phyloP scores from a whole-genome alignment of 2,797 vertebrate genomes.

The Typhlichthys eigenmanni region DNA sequence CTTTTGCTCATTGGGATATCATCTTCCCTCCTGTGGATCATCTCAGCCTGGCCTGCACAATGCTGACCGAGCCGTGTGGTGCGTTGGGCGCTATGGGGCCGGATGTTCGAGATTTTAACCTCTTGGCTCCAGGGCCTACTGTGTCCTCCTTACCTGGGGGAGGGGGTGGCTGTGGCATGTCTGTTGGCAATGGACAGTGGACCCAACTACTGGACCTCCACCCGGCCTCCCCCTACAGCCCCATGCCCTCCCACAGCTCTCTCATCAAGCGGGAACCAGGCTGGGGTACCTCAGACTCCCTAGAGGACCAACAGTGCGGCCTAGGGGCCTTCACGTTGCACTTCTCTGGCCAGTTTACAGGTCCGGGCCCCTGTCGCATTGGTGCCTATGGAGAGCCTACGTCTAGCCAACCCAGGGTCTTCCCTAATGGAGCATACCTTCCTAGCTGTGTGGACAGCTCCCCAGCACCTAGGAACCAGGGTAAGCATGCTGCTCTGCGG shows the following conservation, averaged over 20 bases:
- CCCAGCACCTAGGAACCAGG: conserved; percentile 85
- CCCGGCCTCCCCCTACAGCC: conserved; percentile 84
- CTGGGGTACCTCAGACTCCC: conserved; percentile 86
- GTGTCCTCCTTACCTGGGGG: conserved; percentile 82
- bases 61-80: conserved; percentile 75
- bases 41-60: conserved; percentile 30
- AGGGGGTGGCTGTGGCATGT: conserved; percentile 83
- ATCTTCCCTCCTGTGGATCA: neutral
- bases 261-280: conserved; percentile 97
- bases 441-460: conserved; percentile 88
- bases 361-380: conserved; percentile 89
- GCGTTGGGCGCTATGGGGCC: conserved; percentile 86
- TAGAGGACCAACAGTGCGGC: conserved; percentile 90
- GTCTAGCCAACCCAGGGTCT: conserved; percentile 85
- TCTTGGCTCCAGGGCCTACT: conserved; percentile 79
- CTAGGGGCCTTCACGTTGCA: conserved; percentile 96
- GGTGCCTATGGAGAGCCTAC: conserved; percentile 86
- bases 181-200: conserved; percentile 89
- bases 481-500: conserved; percentile 72
- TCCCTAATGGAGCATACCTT: conserved; percentile 87
- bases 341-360: conserved; percentile 94
- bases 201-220: conserved; percentile 87
- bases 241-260: conserved; percentile 87
- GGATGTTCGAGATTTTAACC: conserved; percentile 89
- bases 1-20: conserved; percentile 38